Conservation (phyloP, 2,888 invertebrate species). For the Cosmopolites sordidus region DNA sequence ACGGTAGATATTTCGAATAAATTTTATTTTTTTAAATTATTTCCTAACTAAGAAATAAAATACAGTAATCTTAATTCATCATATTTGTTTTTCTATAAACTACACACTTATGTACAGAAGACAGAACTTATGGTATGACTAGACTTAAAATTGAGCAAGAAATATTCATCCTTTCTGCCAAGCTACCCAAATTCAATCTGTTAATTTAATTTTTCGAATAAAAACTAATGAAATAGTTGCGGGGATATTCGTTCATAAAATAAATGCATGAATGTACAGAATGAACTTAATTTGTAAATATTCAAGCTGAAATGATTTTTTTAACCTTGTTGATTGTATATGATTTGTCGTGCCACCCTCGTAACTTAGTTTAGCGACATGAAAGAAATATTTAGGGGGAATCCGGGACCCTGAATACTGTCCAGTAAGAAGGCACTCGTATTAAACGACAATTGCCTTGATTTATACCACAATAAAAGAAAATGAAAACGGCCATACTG, state of each 20-base stretch:
- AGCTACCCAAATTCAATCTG: no score
- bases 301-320: no score
- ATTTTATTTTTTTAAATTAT: no score
- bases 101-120: no score
- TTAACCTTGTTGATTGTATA: background rate
- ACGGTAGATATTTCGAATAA: no score
- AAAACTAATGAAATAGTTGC: background rate
- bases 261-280: background rate
- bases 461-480: constrained; percentile 20
- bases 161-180: no score
- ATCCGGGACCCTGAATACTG: constrained; percentile 2
- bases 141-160: no score
- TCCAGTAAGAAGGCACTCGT: constrained; percentile 9
- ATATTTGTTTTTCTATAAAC: no score
- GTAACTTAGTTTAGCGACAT: background rate
- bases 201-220: no score
- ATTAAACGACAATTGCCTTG: constrained; percentile 15
- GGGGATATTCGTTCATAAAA: background rate
- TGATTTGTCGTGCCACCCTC: background rate
- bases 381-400: constrained; percentile 8
- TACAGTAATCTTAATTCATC: no score
- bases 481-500: constrained; percentile 19
- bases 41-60: no score
- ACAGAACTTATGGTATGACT: no score
- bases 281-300: background rate